Evolutionary conservation across 2,888 invertebrate species (phyloP), one percentile per base, ranked within the genome.

Genomic region (Noctua fimbriata): DNA sequence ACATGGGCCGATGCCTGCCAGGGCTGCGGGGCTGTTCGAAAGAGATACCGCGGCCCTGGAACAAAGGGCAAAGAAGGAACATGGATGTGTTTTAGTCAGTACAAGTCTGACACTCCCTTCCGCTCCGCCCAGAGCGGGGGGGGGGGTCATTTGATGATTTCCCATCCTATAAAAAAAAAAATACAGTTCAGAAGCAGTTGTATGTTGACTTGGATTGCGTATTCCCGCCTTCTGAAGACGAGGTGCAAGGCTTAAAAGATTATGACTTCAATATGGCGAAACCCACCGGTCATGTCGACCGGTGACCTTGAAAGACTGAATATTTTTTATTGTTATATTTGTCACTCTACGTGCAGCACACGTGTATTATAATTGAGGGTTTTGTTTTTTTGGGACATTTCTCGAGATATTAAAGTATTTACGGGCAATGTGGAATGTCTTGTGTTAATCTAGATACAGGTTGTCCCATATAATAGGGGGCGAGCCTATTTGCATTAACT

Each of bases 121-220:
- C n/a, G n/a, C n/a, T n/a, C n/a, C n/a, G n/a, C n/a, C n/a, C n/a
- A n/a, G n/a, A n/a, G n/a, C n/a, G n/a, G n/a, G n/a, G n/a, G n/a
- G n/a, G n/a, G n/a, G n/a, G n/a, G n/a, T n/a, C n/a, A n/a, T n/a
- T n/a, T n/a, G n/a, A n/a, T n/a, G n/a, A n/a, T n/a, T n/a, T n/a
- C n/a, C n/a, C n/a, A n/a, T n/a, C n/a, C n/a, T n/a, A n/a, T n/a
- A n/a, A n/a, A n/a, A n/a, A n/a, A n/a, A n/a, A n/a, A n/a, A n/a
- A n/a, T n/a, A n/a, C 97, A 71, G 95, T 95, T 44, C 96, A 97
- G 77, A 94, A 94, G 60, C 96, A 96, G 81, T 89, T 97, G 0
- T 98, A 98, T 88, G 97, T 98, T 0, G 97, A 98, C 91, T 96
- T 98, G 73, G 97, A 97, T 89, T 97, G 97, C 89, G 96, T 97